Percentiles rank a stretch among this genome's conserved stretches.
Evolutionary conservation across 2,888 invertebrate species (phyloP).

Genomic region (Bombylius major): DNA sequence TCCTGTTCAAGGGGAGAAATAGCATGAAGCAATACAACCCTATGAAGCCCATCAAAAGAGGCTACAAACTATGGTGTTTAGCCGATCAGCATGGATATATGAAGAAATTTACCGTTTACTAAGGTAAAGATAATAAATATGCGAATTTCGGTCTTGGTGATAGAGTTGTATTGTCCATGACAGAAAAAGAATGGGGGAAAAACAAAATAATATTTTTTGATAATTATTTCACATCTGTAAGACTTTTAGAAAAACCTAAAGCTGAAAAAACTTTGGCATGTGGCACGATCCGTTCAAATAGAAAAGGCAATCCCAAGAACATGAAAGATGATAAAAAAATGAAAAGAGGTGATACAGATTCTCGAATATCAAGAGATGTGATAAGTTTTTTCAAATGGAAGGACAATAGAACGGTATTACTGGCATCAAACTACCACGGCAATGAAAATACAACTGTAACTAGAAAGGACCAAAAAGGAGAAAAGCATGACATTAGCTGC

Average conservation of each 20-base stretch:
- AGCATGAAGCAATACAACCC: too few relatives aligned
- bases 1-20: too few relatives aligned
- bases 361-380: not conserved
- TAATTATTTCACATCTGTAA: constrained; percentile 7
- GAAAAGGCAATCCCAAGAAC: constrained; percentile 6
- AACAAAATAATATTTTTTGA: constrained; percentile 5
- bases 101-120: constrained; percentile 1
- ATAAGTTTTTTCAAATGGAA: constrained; percentile 8
- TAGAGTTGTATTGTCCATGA: not conserved
- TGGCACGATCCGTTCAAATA: constrained; percentile 2
- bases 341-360: not conserved
- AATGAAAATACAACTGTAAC: constrained; percentile 1
- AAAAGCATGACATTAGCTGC: constrained; percentile 1
- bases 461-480: constrained; percentile 3
- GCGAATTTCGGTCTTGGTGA: not conserved
- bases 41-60: too few relatives aligned
- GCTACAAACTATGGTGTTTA: constrained; percentile 3
- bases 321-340: constrained; percentile 4
- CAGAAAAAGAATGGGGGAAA: constrained; percentile 1
- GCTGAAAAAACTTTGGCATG: constrained; percentile 3
- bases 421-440: constrained; percentile 1
- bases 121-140: too few relatives aligned
- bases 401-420: constrained; percentile 1
- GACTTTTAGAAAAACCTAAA: constrained; percentile 3
- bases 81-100: constrained; percentile 2